Percentiles rank a stretch among this genome's conserved stretches.
Evolutionary conservation across 2,888 invertebrate genomes (phyloP).

Genomic region (Ichneumon xanthorius): DNA sequence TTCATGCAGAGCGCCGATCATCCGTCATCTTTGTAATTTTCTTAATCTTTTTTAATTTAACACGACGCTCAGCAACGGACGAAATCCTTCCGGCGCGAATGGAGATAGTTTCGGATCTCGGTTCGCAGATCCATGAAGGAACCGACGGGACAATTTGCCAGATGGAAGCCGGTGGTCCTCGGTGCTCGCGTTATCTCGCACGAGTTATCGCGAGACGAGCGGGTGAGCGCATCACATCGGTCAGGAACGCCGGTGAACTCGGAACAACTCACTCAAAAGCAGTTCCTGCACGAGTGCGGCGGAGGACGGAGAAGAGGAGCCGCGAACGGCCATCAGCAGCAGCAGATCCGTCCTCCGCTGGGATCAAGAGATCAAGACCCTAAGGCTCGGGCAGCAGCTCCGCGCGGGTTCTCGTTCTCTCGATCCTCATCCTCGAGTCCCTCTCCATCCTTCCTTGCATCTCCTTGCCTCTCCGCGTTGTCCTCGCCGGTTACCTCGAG

Average conservation of each 20-base stretch:
- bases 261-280: conserved; percentile 76
- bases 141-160: conserved; percentile 19
- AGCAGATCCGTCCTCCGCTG: conserved; percentile 59
- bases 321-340: conserved; percentile 15
- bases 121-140: conserved; percentile 24
- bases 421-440: conserved; percentile 51
- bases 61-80: neutral
- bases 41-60: too few species aligned
- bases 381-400: neutral
- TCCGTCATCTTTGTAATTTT: too few species aligned
- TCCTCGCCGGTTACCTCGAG: conserved; percentile 42
- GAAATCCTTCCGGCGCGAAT: conserved; percentile 13
- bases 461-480: conserved; percentile 57
- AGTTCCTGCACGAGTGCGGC: conserved; percentile 66
- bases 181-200: conserved; percentile 72
- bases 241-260: conserved; percentile 66
- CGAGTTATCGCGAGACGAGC: conserved; percentile 66
- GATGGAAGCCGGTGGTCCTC: conserved; percentile 52
- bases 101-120: conserved; percentile 11
- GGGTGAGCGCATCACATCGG: conserved; percentile 14
- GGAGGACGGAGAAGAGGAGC: neutral
- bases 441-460: neutral
- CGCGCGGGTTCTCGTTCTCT: conserved; percentile 6
- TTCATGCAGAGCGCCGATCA: too few species aligned
- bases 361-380: conserved; percentile 47